Evolutionary conservation across 2,113 vertebrate genomes (phyloP).

Genomic region (Macaca mulatta): DNA sequence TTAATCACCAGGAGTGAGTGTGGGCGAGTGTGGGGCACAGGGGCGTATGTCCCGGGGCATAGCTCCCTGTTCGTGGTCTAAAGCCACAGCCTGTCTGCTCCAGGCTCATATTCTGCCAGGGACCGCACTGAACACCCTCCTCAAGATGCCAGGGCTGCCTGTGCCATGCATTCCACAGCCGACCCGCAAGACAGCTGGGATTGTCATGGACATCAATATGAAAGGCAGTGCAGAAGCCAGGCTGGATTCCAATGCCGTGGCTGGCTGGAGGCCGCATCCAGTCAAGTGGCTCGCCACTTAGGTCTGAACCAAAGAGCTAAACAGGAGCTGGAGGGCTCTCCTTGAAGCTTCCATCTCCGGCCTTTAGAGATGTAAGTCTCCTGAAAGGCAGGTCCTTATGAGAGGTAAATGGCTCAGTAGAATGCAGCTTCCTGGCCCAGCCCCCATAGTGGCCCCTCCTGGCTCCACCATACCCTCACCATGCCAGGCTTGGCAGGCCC

Average conservation of each 20-base stretch:
- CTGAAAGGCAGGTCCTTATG: background rate
- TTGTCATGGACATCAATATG: background rate
- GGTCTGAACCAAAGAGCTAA: background rate
- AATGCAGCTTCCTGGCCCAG: background rate
- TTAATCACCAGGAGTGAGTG: too few relatives aligned
- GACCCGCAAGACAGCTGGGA: background rate
- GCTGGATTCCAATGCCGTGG: background rate
- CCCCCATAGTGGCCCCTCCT: background rate
- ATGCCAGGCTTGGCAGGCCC: background rate
- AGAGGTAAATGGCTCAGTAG: background rate
- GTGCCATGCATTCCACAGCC: fast-evolving
- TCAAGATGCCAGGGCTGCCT: background rate
- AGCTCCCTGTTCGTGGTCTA: background rate
- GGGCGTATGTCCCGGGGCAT: fast-evolving
- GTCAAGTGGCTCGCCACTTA: background rate
- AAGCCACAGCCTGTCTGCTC: background rate
- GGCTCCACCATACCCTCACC: background rate
- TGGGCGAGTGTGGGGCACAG: background rate
- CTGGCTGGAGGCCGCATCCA: background rate
- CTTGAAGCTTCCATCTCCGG: background rate
- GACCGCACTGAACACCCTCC: background rate
- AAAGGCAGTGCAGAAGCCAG: background rate
- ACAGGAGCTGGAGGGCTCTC: background rate
- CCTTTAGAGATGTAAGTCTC: background rate
- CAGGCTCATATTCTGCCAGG: background rate